Base-by-base conservation (phyloP, 2,797 vertebrate genomes). In the Clamator glandarius region DNA sequence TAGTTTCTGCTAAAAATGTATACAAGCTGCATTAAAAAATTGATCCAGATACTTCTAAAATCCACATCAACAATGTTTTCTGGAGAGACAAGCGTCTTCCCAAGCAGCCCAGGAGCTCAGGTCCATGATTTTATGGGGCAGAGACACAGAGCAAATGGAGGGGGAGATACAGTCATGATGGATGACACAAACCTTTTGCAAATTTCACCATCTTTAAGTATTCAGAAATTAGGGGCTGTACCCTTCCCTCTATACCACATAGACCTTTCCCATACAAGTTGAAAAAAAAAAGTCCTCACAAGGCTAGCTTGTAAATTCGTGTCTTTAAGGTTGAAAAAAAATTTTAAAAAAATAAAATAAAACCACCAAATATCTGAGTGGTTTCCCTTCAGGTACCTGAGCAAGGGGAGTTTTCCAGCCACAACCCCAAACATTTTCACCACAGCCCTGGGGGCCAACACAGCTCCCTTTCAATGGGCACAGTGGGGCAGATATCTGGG, bases 391-490 rank as follows among this genome's bases (percentile, higher is more conserved):
- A 82, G 84, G 67, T 84, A 31, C 64, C 63, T 66, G 20, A 91
- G 73, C 6, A 2, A 84, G 84, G 67, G 81, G 84, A 90, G 62
- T 94, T 89, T 95, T 96, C 55, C 74, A 96, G 84, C 84, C 91
- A 63, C 70, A 96, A 82, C 5, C 21, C n/a, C 70, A 79, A 62
- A 69, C 0, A 6, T 44, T 80, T 82, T 59, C 41, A 66, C 78
- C 39, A 4, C 67, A 92, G 9, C 26, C 16, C 72, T 0, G 0
- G 15, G 35, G 33, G n/a, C 63, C 48, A 70, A 17, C 1, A 1
- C 11, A 59, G 52, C 67, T 94, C 59, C 46, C 25, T 63, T 44
- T 78, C 5, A 2, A 52, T 8, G 11, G 29, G 17, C 28, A 48
- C 52, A 66, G 55, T 1, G 11, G 44, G 68, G 66, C 69, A 81